Evolutionary conservation across 2,797 vertebrate genomes (phyloP).

Genomic region (Morus bassanus): DNA sequence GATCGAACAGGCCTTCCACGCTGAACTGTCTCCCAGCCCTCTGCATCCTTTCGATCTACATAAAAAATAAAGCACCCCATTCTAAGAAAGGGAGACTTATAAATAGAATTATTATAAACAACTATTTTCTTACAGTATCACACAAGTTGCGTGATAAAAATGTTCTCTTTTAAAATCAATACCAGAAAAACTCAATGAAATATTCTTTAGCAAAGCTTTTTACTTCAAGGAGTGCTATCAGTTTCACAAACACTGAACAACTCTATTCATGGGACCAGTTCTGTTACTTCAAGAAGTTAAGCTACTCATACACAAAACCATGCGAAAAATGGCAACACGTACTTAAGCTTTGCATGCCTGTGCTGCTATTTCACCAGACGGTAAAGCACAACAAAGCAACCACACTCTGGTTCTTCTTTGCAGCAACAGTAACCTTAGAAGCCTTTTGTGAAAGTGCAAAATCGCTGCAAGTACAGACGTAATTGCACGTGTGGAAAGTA

Average conservation of each 20-base stretch:
- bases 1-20: constrained; percentile 92
- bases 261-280: not conserved
- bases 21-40: constrained; percentile 98
- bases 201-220: not conserved
- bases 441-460: not conserved
- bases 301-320: not conserved
- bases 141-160: not conserved
- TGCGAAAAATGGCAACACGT: not conserved
- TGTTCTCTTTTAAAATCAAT: not conserved
- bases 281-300: not conserved
- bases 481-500: not conserved
- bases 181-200: not conserved
- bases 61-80: not conserved
- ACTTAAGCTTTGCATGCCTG: not conserved
- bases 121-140: not conserved
- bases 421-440: accelerated
- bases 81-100: not conserved
- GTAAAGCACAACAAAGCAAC: not conserved
- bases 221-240: not conserved
- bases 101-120: not conserved
- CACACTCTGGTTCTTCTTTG: not conserved
- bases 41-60: constrained; percentile 88
- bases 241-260: not conserved
- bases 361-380: not conserved
- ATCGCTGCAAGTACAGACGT: not conserved